phyloP scores from a whole-genome alignment of 2,113 vertebrate species.

The Ranitomeya imitator region DNA sequence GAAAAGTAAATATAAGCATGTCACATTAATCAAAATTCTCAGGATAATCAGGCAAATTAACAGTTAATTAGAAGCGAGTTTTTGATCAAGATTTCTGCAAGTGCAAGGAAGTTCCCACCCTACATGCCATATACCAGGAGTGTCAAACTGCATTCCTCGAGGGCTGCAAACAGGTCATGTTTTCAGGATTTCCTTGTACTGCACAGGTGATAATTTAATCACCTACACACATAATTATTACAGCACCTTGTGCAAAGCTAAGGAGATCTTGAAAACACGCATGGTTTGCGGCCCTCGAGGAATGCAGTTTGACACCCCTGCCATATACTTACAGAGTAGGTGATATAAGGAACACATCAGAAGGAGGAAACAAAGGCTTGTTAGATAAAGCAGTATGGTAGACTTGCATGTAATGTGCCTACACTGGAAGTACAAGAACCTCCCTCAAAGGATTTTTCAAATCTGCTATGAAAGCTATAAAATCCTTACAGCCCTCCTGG shows the following conservation, averaged over 20 bases:
- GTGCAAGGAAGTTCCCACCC: background rate
- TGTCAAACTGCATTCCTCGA: no score
- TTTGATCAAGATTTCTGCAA: background rate
- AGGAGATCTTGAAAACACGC: no score
- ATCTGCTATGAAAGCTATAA: constrained; percentile 44
- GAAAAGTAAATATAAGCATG: background rate
- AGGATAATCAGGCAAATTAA: background rate
- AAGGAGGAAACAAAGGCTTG: constrained; percentile 16
- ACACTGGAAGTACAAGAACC: constrained; percentile 18
- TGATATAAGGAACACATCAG: background rate
- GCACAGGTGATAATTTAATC: no score
- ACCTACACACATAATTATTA: no score
- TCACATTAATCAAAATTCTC: background rate
- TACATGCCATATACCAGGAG: background rate
- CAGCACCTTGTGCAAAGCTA: no score
- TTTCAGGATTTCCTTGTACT: no score
- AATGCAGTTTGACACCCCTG: no score
- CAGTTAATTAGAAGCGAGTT: background rate
- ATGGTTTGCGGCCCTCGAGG: no score
- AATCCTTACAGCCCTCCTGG: constrained; percentile 38
- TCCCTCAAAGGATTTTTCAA: constrained; percentile 37
- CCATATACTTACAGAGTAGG: background rate
- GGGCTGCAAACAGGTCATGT: no score
- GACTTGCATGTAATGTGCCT: constrained; percentile 2
- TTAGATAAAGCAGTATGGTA: background rate